Evolutionary conservation across 23 tunicate species (phyloP), one percentile per base, ranked within the genome.

Genomic region (Pegea sp.): DNA sequence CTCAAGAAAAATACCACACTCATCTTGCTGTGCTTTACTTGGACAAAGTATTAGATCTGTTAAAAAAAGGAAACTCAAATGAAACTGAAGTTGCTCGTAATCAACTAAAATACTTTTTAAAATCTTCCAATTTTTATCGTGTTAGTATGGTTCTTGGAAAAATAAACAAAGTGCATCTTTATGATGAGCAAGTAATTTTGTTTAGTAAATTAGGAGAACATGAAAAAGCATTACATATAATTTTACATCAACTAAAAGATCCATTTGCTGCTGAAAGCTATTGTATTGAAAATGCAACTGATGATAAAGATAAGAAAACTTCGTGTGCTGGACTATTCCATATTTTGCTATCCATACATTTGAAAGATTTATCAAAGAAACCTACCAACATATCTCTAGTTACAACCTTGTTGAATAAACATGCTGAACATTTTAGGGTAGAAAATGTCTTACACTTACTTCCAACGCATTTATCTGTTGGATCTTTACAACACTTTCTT

Each of bases 1-100:
- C 72, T 29, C 72, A 81, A 44, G 94, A 81, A 55, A 81, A 81
- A 51, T 67, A 29, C 42, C 94, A 81, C 75, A 81, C 94, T 30
- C 94, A 73, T 49, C 56, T 81, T 21, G 94, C 74, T 22, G 81
- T 67, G 5, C 38, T 81, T 33, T 73, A 62, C 42, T 48, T 81
- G 19, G 94, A 81, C 3, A 57, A 34, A 13, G 94, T 81, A 21
- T 31, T 81, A 42, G 20, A 46, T 2, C 44, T 59, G 0, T 27
- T 30, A n/a, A 29, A 53, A 25, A 30, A 61, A 24, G 27, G 3
- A 6, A 33, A 26, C 1, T 29, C 62, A 2, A 59, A 60, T 54
- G 67, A 44, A 4, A 50, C 32, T 16, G 58, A 26, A n/a, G 30
- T 44, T 21, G 62, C 65, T 3, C 66, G 81, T 21, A 26, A 33